phyloP scores from a whole-genome alignment of 2,888 invertebrate species.

The Stenotaenia linearis region DNA sequence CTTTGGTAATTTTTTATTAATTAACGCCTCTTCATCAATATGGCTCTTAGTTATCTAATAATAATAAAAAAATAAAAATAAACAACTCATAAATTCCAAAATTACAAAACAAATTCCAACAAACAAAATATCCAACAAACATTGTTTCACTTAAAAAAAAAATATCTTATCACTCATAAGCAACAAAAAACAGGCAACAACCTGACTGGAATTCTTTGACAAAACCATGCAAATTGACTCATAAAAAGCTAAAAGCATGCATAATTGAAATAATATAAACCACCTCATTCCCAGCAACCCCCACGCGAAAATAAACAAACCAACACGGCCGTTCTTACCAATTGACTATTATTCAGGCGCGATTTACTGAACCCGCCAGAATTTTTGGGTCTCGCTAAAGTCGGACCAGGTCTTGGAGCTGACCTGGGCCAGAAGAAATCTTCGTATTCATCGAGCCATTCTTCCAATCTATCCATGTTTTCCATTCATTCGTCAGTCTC shows the following conservation, averaged over 20 bases:
- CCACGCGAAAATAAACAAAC: not conserved
- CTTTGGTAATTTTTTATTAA: slow-evolving; percentile 93
- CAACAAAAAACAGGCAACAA: too few species aligned
- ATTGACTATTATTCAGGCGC: not conserved
- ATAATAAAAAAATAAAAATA: slow-evolving; percentile 29
- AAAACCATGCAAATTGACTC: not conserved
- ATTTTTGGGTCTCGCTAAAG: not conserved
- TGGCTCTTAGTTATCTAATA: slow-evolving; percentile 39
- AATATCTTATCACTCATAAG: too few species aligned
- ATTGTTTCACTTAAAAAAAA: too few species aligned
- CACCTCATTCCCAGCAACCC: not conserved
- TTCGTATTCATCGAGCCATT: slow-evolving; percentile 27
- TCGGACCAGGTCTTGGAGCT: not conserved
- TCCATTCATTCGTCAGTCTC: not conserved
- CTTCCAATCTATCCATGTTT: slow-evolving; percentile 28
- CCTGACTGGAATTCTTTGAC: too few species aligned
- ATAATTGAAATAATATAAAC: not conserved
- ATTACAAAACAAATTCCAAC: not conserved
- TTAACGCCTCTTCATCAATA: slow-evolving; percentile 72
- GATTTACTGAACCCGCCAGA: slow-evolving; percentile 26
- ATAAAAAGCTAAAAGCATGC: not conserved
- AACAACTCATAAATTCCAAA: not conserved
- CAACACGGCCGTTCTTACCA: not conserved
- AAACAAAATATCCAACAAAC: not conserved
- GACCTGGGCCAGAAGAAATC: slow-evolving; percentile 29